Evolutionary conservation across 2,113 vertebrate genomes (phyloP).

Genomic region (Microtus montanus): DNA sequence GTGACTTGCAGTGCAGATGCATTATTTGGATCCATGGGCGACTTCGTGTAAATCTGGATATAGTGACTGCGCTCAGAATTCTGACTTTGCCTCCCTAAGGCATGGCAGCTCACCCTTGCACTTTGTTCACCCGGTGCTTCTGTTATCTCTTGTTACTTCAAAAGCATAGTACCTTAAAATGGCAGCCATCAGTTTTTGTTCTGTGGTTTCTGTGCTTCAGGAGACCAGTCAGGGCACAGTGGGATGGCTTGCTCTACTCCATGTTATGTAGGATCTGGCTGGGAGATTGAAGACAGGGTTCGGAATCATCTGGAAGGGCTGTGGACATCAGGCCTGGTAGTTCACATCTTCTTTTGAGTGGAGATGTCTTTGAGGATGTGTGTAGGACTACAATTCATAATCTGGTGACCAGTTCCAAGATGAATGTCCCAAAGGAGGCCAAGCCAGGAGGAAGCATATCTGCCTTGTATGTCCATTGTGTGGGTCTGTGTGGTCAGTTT

Average conservation of each 20-base stretch:
- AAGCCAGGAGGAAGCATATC: not conserved
- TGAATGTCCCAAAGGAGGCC: not conserved
- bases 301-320: not conserved
- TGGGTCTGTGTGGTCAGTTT: not conserved
- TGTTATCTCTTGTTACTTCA: not conserved
- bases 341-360: not conserved
- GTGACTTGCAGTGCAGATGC: not conserved
- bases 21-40: not conserved
- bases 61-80: not conserved
- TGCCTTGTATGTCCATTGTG: not conserved
- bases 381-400: not conserved
- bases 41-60: not conserved
- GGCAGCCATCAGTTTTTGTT: not conserved
- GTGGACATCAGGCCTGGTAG: not conserved
- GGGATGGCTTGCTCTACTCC: not conserved
- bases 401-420: not conserved
- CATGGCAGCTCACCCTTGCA: not conserved
- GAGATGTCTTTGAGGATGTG: not conserved
- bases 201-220: not conserved
- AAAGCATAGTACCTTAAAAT: not conserved
- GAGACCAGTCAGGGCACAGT: not conserved
- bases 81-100: not conserved
- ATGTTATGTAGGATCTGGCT: not conserved
- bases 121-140: not conserved
- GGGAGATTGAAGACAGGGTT: not conserved